Conservation (phyloP, 2,797 vertebrate species). For the Balearica regulorum region DNA sequence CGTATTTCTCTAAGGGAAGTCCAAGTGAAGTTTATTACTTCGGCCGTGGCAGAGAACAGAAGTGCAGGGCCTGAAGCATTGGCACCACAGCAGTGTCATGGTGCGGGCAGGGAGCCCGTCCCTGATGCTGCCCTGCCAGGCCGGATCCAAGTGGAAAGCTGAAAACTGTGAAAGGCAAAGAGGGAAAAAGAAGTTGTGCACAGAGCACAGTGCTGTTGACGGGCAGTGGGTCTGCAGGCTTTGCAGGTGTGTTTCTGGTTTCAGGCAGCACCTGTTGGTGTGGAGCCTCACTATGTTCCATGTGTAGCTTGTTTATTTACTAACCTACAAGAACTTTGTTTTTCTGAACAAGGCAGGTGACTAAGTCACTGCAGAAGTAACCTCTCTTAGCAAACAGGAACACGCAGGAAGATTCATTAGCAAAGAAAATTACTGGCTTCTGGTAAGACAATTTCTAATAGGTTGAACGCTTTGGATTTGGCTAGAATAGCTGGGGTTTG, state of each 20-base stretch:
- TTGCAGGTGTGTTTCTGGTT: not conserved
- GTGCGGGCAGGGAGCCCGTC: fast-evolving
- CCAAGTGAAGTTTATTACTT: not conserved
- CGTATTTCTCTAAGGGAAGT: not conserved
- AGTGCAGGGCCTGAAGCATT: not conserved
- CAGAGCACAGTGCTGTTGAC: not conserved
- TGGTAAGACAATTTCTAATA: not conserved
- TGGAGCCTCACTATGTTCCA: not conserved
- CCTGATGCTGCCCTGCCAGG: fast-evolving
- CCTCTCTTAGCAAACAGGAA: not conserved
- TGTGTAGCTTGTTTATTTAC: not conserved
- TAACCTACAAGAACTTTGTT: not conserved
- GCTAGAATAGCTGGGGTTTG: not conserved
- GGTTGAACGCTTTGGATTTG: not conserved
- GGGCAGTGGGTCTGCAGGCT: not conserved
- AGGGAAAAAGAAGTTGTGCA: too few species aligned
- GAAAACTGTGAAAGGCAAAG: not conserved
- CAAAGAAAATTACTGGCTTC: not conserved
- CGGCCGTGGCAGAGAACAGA: not conserved
- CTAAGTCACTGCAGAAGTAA: not conserved
- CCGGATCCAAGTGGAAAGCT: fast-evolving
- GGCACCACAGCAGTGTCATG: fast-evolving
- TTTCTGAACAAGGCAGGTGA: not conserved
- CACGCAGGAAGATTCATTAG: not conserved
- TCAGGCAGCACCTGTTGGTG: not conserved